Percentiles rank a stretch among this genome's conserved stretches.
These are phyloP conservation scores for Desmophyllum pertusum DNA, from an alignment of 92 coral and sea anemone genomes.

Conservation along the genomic window DNA sequence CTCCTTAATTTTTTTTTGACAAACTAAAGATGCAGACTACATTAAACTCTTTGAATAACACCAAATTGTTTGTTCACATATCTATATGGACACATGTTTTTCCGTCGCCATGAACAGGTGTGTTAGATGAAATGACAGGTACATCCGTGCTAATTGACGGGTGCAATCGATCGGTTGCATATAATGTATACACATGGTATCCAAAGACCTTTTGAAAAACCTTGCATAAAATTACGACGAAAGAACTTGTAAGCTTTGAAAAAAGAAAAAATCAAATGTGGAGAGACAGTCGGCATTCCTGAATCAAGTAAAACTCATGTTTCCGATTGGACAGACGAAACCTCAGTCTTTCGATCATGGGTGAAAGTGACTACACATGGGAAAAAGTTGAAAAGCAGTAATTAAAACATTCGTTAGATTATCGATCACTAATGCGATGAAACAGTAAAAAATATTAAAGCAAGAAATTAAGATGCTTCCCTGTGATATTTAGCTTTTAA, in stretches of 20 bases:
- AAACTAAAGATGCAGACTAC: not conserved
- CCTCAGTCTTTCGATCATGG: constrained; percentile 1
- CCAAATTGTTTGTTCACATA: not conserved
- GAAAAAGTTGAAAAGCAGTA: not conserved
- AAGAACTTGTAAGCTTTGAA: not conserved
- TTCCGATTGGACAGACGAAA: not conserved
- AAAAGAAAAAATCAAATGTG: not conserved
- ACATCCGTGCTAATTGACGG: constrained; percentile 20
- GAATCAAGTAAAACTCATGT: not conserved
- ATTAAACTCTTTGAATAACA: not conserved
- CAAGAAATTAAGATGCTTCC: not conserved
- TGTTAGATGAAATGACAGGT: constrained; percentile 41
- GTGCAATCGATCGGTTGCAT: constrained; percentile 11
- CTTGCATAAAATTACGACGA: not conserved
- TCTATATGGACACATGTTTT: not conserved
- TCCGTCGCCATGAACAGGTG: constrained; percentile 26
- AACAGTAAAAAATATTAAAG: not conserved
- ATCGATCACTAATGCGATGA: not conserved
- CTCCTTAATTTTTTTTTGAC: not conserved
- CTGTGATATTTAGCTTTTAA: not conserved
- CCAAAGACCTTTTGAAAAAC: constrained; percentile 24
- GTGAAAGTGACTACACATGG: not conserved
- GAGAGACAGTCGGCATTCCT: not conserved
- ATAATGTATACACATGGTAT: constrained; percentile 21
- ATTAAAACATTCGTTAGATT: not conserved